Base-by-base conservation (phyloP, 2,797 vertebrate genomes). In the Girardinus metallicus region DNA sequence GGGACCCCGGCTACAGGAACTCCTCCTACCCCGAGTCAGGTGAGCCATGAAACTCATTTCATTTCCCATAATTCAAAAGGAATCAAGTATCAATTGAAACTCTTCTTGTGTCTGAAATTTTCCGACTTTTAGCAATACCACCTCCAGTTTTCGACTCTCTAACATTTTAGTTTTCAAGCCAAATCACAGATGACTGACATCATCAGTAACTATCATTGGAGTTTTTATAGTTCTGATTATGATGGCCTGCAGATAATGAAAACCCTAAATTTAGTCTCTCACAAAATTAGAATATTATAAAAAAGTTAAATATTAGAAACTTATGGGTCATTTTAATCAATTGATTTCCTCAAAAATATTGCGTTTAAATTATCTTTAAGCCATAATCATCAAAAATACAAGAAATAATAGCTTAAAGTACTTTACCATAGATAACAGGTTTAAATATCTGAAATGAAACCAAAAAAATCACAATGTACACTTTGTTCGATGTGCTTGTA, bases 1-100 rank as follows among this genome's bases (percentile, higher is more conserved):
- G 98, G 95, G 99, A 99, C 89, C 98, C 98, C n/a, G 99, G 99
- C 92, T 99, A 98, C 96, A 96, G 98, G 95, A 99, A 96, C 95
- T 97, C 98, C 83, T 96, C 97, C 23, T 99, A 99, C 93, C 96
- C 97, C 84, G 99, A 99, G 92, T 97, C 98, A 94, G 97, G 98
- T 99, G 93, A 57, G 94, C 76, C 47, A 13, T 12, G 12, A 74
- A 55, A 4, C 4, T 55, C 26, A 55, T 55, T n/a, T 55, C 43
- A 70, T 80, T 71, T 83, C 75, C 77, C 75, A 76, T 55, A 43
- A 78, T 82, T 53, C 76, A 73, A 31, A 73, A n/a, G 36, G n/a
- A 64, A 7, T 10, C 13, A 31, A 16, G 15, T 11, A 3, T 41
- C 13, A 31, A 4, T 18, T 23, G 4, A 70, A 70, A 66, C 62